Conservation (phyloP, 2,113 vertebrate species). For the Caracal caracal region DNA sequence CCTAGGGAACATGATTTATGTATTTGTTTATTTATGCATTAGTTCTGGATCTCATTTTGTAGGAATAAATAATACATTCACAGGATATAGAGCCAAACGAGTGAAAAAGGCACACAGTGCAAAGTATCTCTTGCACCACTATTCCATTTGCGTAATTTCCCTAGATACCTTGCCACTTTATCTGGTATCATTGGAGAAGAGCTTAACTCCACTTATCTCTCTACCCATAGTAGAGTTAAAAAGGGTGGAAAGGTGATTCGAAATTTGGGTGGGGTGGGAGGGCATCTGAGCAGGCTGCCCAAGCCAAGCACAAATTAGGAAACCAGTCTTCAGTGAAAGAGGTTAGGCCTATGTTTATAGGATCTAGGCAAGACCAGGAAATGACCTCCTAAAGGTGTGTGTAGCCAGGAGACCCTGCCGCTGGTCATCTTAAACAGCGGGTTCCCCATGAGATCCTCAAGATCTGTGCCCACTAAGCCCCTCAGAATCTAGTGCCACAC, state of each 20-base stretch:
- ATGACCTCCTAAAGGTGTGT: background rate
- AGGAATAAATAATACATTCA: constrained; percentile 13
- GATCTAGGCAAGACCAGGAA: background rate
- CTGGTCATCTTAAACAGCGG: background rate
- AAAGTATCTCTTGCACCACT: background rate
- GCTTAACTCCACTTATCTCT: background rate
- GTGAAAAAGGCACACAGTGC: background rate
- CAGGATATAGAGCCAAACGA: background rate
- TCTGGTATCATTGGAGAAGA: background rate
- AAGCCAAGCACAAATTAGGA: background rate
- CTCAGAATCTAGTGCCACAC: background rate
- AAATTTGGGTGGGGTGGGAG: background rate
- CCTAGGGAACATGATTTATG: background rate
- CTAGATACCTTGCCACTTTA: background rate
- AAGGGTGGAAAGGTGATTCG: background rate
- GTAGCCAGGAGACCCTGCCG: background rate
- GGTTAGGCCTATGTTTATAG: background rate
- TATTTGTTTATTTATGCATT: constrained; percentile 46
- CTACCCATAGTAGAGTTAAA: background rate
- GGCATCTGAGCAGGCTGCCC: background rate
- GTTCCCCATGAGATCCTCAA: background rate
- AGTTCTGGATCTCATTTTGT: constrained; percentile 37
- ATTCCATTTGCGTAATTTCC: background rate
- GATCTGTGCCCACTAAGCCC: background rate
- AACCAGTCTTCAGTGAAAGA: background rate